A percentile compares a stretch with the other conserved stretches of the same genome.
Conservation (phyloP, 2,113 vertebrate genomes). For the Sitta europaea region DNA sequence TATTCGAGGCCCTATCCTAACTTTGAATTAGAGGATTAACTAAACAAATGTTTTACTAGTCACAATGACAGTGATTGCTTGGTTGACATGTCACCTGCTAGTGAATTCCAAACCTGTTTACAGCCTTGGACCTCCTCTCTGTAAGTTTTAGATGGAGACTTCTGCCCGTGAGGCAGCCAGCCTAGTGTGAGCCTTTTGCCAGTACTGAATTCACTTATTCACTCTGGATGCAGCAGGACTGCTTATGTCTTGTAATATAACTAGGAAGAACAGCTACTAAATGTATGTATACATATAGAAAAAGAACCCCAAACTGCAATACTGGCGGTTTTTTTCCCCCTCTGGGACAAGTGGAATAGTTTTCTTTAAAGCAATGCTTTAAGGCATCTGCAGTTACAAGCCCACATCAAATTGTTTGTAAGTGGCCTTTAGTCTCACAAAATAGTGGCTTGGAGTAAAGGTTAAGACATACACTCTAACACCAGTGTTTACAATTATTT, state of each 20-base stretch:
- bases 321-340: accelerated
- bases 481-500: background rate
- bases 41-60: background rate
- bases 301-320: background rate
- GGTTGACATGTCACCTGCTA: background rate
- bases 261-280: background rate
- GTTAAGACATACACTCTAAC: background rate
- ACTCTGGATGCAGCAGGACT: background rate
- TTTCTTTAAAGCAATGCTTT: background rate
- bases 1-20: background rate
- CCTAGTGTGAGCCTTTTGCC: background rate
- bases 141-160: background rate
- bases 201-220: background rate
- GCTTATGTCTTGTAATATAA: background rate
- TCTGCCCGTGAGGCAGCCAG: background rate
- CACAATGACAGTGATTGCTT: background rate
- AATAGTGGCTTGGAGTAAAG: background rate
- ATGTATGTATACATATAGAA: background rate
- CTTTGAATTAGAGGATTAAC: background rate
- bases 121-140: background rate
- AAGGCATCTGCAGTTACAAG: background rate
- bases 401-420: background rate
- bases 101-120: background rate
- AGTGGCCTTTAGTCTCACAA: background rate
- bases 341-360: background rate